Evolutionary conservation across 2,888 invertebrate genomes (phyloP).

Genomic region (Muschampia plurimacula): DNA sequence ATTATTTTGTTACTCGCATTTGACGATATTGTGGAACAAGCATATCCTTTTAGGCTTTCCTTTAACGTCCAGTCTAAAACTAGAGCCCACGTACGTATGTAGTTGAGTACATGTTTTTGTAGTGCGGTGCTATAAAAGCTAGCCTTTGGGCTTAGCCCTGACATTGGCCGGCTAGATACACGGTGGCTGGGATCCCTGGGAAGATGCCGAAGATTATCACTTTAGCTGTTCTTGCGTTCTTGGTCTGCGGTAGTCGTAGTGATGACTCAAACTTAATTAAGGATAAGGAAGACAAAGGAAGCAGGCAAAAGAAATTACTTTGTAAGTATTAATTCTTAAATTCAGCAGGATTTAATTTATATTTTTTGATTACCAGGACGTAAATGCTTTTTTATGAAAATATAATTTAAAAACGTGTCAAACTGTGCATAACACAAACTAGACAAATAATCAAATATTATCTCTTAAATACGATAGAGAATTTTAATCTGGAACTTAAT

Average conservation of each 20-base stretch:
- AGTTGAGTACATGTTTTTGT: slow-evolving; percentile 68
- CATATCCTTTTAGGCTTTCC: slow-evolving; percentile 77
- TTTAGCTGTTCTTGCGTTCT: slow-evolving; percentile 53
- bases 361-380: no score
- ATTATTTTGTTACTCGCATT: slow-evolving; percentile 25
- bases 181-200: slow-evolving; percentile 50
- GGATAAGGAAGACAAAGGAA: slow-evolving; percentile 45
- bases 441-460: no score
- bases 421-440: no score
- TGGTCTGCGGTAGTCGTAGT: slow-evolving; percentile 45
- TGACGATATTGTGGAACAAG: slow-evolving; percentile 56
- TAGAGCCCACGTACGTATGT: slow-evolving; percentile 74
- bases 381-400: no score
- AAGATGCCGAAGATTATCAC: slow-evolving; percentile 62
- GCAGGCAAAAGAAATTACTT: slow-evolving; percentile 65
- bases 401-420: no score
- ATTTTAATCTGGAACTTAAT: no score
- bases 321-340: slow-evolving; percentile 58
- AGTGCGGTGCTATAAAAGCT: slow-evolving; percentile 78
- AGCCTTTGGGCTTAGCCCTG: slow-evolving; percentile 73
- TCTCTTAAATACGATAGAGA: no score
- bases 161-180: slow-evolving; percentile 73
- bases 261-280: slow-evolving; percentile 42
- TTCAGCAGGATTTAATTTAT: no score
- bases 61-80: slow-evolving; percentile 71